Evolutionary conservation across 2,888 invertebrate species (phyloP).

Genomic region (Dolichomitus sp.): DNA sequence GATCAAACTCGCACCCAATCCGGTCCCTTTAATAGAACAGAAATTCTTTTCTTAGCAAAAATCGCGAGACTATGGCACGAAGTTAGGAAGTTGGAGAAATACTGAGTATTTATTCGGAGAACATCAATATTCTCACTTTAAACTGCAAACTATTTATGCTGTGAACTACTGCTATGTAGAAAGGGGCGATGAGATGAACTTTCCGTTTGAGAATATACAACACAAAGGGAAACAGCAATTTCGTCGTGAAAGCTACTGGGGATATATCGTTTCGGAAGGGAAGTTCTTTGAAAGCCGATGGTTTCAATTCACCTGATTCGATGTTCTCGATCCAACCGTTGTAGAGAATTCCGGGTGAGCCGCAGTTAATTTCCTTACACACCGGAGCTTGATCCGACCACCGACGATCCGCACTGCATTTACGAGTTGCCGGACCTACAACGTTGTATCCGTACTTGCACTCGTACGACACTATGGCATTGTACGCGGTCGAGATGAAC

Average conservation of each 20-base stretch:
- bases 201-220: constrained; percentile 34
- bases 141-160: constrained; percentile 2
- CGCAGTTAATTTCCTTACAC: constrained; percentile 99
- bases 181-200: constrained; percentile 32
- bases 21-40: constrained; percentile 89
- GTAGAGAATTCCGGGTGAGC: constrained; percentile 96
- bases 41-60: constrained; percentile 18
- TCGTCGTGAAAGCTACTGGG: not conserved
- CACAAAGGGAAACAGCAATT: constrained; percentile 10
- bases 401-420: constrained; percentile 97
- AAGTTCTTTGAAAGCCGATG: constrained; percentile 29
- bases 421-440: constrained; percentile 95
- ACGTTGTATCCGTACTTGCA: constrained; percentile 98
- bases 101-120: not conserved
- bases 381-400: constrained; percentile 97
- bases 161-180: not conserved
- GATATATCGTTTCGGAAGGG: constrained; percentile 1
- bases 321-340: constrained; percentile 98
- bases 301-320: constrained; percentile 87
- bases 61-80: not conserved
- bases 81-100: not conserved
- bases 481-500: constrained; percentile 97
- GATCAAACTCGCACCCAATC: constrained; percentile 96
- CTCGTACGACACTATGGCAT: constrained; percentile 97
- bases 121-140: not conserved